Base-by-base conservation (phyloP, 35 echinoderm and acorn worm species). In the Apostichopus japonicus region DNA sequence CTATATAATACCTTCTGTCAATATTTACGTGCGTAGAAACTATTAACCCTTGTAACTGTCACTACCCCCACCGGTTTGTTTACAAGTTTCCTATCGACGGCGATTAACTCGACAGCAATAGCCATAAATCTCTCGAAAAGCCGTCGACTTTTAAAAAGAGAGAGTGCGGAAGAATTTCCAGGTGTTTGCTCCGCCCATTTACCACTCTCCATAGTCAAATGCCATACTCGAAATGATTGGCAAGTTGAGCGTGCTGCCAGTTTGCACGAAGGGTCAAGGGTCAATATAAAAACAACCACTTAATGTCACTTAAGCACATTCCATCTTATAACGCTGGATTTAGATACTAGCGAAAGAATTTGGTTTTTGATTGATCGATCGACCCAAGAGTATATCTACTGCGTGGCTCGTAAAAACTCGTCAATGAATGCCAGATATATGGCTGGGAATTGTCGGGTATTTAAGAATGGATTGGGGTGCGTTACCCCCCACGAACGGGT, bases 261-360 rank as follows among this genome's bases (percentile, higher is more conserved):
- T 75, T 75, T 75, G 7, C 17, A 75, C 7, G 16, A 19, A 75
- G 33, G 71, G 71, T 75, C 71, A 75, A 75, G n/a, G 71, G 15
- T 75, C 71, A 75, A 75, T 21, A 6, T n/a, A 75, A 75, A 75
- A 75, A 75, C 71, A 75, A 75, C 71, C 71, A 75, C 71, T 75
- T 75, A 75, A 75, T 75, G 71, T 75, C 71, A 75, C 17, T 75
- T 15, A 75, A 75, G 71, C 71, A 75, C 71, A 75, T 75, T 75
- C 71, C 71, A 75, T 75, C n/a, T 19, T 61, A 61, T n/a, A 19
- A 75, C 70, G 17, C 22, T 75, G 6, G 71, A 75, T 75, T 21
- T 75, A 75, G 16, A 21, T 75, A 75, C n/a, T 75, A 19, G 71
- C 71, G 17, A 19, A 75, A n/a, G 17, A 75, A 75, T 23, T 23